Evolutionary conservation across 1,140 invertebrate species (phyloP).

Genomic region (Chlorops oryzae): DNA sequence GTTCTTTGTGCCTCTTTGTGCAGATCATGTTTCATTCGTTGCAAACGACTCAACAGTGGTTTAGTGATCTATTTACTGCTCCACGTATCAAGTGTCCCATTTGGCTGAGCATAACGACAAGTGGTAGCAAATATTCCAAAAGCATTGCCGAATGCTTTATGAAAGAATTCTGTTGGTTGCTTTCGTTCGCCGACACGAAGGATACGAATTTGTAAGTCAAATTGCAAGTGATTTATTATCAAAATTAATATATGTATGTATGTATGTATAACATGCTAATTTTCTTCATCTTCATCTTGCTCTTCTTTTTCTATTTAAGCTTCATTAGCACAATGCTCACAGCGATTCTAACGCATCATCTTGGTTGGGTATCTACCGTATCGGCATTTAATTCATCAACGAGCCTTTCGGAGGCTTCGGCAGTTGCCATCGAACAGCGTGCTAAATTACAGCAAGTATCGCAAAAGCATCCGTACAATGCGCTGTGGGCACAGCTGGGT

Average conservation of each 20-base stretch:
- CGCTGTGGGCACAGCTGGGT: slow-evolving; percentile 77
- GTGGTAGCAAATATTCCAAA: slow-evolving; percentile 46
- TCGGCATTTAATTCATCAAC: slow-evolving; percentile 36
- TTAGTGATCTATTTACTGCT: slow-evolving; percentile 63
- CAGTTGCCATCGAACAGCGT: slow-evolving; percentile 40
- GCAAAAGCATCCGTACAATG: slow-evolving; percentile 61
- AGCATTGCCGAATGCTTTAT: slow-evolving; percentile 53
- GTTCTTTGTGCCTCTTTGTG: not conserved
- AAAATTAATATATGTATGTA: not conserved
- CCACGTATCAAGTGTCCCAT: slow-evolving; percentile 59
- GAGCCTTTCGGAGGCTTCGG: slow-evolving; percentile 17
- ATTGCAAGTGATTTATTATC: not conserved
- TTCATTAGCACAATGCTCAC: slow-evolving; percentile 85
- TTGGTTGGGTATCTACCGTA: slow-evolving; percentile 83
- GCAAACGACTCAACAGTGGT: slow-evolving; percentile 49
- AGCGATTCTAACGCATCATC: slow-evolving; percentile 79
- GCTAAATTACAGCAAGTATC: slow-evolving; percentile 40
- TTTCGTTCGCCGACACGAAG: slow-evolving; percentile 64
- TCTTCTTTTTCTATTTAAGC: slow-evolving; percentile 53
- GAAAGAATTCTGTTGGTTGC: slow-evolving; percentile 55
- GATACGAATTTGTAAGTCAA: slow-evolving; percentile 75
- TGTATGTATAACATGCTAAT: not conserved
- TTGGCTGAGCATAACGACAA: slow-evolving; percentile 60
- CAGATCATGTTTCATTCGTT: slow-evolving; percentile 54
- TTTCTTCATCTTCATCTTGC: not conserved